phyloP scores from a whole-genome alignment of 2,888 invertebrate genomes.

The Leptopilina drosophilae region DNA sequence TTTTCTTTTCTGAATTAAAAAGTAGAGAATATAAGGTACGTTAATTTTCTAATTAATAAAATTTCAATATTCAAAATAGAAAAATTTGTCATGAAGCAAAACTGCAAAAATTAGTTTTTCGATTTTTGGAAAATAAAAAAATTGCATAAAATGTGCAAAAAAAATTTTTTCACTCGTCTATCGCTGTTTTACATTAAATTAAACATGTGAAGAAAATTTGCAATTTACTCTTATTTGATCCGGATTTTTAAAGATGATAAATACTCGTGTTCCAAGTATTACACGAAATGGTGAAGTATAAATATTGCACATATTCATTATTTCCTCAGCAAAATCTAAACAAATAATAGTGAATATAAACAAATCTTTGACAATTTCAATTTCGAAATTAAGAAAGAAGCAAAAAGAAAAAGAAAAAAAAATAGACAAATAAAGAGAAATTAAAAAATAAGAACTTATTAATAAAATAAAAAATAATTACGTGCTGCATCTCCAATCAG shows the following conservation, averaged over 20 bases:
- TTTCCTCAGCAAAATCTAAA: not conserved
- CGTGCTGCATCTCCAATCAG: not conserved
- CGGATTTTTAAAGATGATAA: not conserved
- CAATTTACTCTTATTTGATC: not conserved
- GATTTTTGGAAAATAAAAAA: too few relatives aligned
- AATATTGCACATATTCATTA: slow-evolving; percentile 29
- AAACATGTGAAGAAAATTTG: not conserved
- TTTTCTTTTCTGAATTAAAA: not conserved
- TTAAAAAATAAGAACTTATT: not conserved
- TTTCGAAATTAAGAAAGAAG: too few relatives aligned
- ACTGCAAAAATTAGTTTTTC: too few relatives aligned
- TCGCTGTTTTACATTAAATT: too few relatives aligned
- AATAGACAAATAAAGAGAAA: not conserved
- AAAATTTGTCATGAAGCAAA: too few relatives aligned
- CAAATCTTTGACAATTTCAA: too few relatives aligned
- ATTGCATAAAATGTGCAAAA: too few relatives aligned
- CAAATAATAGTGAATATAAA: too few relatives aligned
- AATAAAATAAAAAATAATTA: not conserved
- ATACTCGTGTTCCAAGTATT: not conserved
- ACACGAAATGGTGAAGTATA: not conserved
- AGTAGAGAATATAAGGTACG: too few relatives aligned
- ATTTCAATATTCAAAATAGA: too few relatives aligned
- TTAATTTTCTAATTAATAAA: too few relatives aligned
- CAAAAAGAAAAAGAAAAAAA: not conserved
- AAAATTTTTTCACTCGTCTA: too few relatives aligned